These are phyloP conservation scores for Epizoanthus illoricatus DNA, from an alignment of 92 coral and sea anemone genomes.

Conservation along the genomic window DNA sequence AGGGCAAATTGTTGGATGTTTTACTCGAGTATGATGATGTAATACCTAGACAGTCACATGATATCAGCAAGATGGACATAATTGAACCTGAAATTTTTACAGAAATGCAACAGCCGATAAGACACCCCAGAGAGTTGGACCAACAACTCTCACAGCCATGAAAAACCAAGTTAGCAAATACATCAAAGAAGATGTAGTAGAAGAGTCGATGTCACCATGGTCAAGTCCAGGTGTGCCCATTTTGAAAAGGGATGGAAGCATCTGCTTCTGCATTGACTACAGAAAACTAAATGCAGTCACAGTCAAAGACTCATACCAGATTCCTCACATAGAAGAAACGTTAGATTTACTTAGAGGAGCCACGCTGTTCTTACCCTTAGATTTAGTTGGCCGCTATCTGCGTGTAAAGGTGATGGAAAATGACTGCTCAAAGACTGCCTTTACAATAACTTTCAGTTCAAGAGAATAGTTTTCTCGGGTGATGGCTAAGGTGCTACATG, in stretches of 20 bases:
- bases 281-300: not conserved
- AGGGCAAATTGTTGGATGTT: not conserved
- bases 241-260: too few relatives aligned
- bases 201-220: not conserved
- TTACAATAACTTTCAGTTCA: too few relatives aligned
- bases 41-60: not conserved
- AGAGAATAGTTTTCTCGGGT: too few relatives aligned
- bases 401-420: not conserved
- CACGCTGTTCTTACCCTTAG: not conserved
- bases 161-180: not conserved
- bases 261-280: too few relatives aligned
- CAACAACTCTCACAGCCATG: not conserved
- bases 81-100: not conserved
- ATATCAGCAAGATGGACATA: conserved; percentile 1
- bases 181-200: conserved; percentile 1
- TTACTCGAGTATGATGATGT: not conserved
- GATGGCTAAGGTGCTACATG: too few relatives aligned
- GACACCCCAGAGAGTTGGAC: not conserved
- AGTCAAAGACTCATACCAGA: not conserved
- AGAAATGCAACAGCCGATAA: not conserved
- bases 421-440: not conserved
- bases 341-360: not conserved
- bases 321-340: not conserved
- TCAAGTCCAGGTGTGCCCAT: too few relatives aligned
- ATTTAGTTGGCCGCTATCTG: not conserved